phyloP scores from a whole-genome alignment of 2,797 vertebrate genomes.

The Chelidonichthys spinosus region DNA sequence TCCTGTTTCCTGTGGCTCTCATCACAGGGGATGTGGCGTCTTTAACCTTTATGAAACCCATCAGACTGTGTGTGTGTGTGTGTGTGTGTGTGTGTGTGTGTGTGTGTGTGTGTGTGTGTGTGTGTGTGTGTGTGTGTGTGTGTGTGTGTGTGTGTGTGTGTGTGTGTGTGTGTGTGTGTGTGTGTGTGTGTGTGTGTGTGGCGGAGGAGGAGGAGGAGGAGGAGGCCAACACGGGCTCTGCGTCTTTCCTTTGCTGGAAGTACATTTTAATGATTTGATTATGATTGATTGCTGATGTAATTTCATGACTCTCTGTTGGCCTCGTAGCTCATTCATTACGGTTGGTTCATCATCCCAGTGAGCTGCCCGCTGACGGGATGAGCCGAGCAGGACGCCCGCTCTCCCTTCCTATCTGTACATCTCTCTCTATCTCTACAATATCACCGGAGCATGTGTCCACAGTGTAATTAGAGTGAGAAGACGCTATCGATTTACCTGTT shows the following conservation, averaged over 20 bases:
- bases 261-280: constrained; percentile 77
- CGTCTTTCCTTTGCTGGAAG: constrained; percentile 62
- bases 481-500: background rate
- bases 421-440: background rate
- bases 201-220: constrained; percentile 14
- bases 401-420: background rate
- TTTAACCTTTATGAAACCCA: constrained; percentile 62
- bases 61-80: background rate
- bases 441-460: background rate
- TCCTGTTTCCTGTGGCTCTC: constrained; percentile 44
- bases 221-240: constrained; percentile 36
- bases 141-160: too few species aligned
- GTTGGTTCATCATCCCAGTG: constrained; percentile 63
- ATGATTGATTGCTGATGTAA: constrained; percentile 79
- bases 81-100: too few species aligned
- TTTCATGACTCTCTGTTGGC: constrained; percentile 77
- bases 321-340: constrained; percentile 77
- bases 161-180: background rate
- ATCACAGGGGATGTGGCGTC: constrained; percentile 28
- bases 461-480: background rate
- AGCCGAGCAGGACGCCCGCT: constrained; percentile 34
- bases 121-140: too few species aligned
- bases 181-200: too few species aligned
- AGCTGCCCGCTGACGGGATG: constrained; percentile 36
- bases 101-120: too few species aligned